Conservation (phyloP, 35 echinoderm and acorn worm genomes). For the Ptychodera flava region DNA sequence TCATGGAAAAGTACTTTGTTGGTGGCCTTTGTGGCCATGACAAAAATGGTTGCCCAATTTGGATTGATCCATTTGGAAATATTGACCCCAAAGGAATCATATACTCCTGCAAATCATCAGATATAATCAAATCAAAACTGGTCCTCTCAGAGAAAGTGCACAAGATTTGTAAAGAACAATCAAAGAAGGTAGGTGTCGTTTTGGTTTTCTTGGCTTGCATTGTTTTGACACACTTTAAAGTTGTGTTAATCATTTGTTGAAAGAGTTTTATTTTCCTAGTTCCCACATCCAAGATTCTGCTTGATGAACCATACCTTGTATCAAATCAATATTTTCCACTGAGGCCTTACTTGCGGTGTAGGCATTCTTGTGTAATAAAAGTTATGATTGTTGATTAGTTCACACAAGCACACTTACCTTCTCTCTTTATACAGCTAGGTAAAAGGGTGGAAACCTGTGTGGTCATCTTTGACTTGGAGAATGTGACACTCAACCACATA, state of each 20-base stretch:
- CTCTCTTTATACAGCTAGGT: slow-evolving; percentile 53
- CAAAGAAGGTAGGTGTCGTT: neutral
- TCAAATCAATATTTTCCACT: neutral
- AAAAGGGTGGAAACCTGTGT: slow-evolving; percentile 55
- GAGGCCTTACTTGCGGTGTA: too few relatives aligned
- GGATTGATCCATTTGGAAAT: slow-evolving; percentile 12
- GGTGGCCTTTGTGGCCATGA: slow-evolving; percentile 35
- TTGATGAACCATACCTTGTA: neutral
- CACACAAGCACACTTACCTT: too few relatives aligned
- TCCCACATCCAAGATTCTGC: neutral
- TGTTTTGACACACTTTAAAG: neutral
- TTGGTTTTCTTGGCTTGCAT: neutral
- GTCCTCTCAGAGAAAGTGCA: neutral
- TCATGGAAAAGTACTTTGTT: slow-evolving; percentile 37
- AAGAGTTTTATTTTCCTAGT: neutral
- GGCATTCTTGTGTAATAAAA: neutral
- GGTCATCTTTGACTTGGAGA: slow-evolving; percentile 80
- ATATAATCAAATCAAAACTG: neutral
- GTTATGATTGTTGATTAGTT: too few relatives aligned
- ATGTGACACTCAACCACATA: slow-evolving; percentile 44
- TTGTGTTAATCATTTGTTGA: neutral
- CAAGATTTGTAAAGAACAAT: neutral
- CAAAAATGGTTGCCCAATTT: slow-evolving; percentile 24
- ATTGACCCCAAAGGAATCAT: slow-evolving; percentile 27
- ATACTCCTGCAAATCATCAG: neutral